Base-by-base conservation (phyloP, 1,140 invertebrate species). In the Brachionus rotundiformis region DNA sequence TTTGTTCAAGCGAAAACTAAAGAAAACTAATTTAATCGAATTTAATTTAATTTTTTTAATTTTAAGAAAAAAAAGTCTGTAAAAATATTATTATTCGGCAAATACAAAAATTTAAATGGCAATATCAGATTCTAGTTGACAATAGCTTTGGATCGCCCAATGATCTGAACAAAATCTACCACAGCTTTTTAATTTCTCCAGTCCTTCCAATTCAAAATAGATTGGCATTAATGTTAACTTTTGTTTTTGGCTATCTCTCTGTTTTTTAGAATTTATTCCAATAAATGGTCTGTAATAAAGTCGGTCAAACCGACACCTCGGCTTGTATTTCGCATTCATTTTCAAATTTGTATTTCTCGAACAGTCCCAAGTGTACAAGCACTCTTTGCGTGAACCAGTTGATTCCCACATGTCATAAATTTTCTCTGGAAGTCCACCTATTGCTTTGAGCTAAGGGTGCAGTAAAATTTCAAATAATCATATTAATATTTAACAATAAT, bases 121-220 rank as follows among this genome's bases (percentile, higher is more conserved):
- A 16, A 33, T 23, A 23, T 54, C 33, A 54, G 27, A 33, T 41
- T 81, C 39, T 6, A 81, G 33, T 39, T 81, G 33, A 68, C 54
- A 81, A n/a, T 81, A 81, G n/a, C 44, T 19, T 36, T 89, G 82
- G n/a, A 91, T 85, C 4, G 90, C 91, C 91, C 91, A 91, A 83
- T 91, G 91, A 86, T 91, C 91, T 84, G 90, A 90, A 6, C 90
- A 90, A 85, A 91, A 91, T 54, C 88, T 85, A 75, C 88, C 88
- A 82, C 89, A 90, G 6, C 86, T 87, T 36, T 84, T 39, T 3
- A 91, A 83, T 82, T 90, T 88, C 84, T 91, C 88, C 16, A 91
- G 82, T 19, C 91, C 91, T 81, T 90, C 86, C 2, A 91, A 85
- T 68, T 90, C 90, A 87, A 92, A 91, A 85, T 90, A 88, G 19